Conservation (phyloP, 2,113 vertebrate genomes). For the Cranoglanis bouderius region DNA sequence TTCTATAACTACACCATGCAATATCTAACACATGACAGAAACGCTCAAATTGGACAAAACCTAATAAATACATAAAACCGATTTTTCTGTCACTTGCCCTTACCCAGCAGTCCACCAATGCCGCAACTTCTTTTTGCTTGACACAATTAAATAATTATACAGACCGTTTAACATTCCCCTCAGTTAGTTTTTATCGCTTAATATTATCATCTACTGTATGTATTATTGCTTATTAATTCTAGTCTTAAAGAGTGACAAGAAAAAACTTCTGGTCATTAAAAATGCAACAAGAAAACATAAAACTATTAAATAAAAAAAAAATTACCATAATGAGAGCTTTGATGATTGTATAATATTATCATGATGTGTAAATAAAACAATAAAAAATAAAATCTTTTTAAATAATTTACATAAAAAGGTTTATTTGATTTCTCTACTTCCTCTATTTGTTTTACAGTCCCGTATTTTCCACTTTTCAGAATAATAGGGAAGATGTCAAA, state of each 20-base stretch:
- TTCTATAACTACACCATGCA: not conserved
- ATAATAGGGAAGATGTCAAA: not conserved
- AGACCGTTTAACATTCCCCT: not conserved
- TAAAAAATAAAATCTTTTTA: not conserved
- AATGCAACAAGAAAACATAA: not conserved
- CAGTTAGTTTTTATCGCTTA: not conserved
- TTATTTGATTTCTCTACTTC: not conserved
- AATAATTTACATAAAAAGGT: not conserved
- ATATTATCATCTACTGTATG: not conserved
- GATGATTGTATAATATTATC: not conserved
- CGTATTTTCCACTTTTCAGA: not conserved
- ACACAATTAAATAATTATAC: not conserved
- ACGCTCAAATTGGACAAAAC: not conserved
- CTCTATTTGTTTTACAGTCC: not conserved
- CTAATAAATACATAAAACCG: constrained; percentile 5
- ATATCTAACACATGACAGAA: not conserved
- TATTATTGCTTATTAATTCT: not conserved
- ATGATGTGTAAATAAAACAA: not conserved
- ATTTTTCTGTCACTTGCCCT: constrained; percentile 11
- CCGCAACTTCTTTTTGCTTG: not conserved
- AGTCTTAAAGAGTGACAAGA: not conserved
- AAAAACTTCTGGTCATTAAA: not conserved
- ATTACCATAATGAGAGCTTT: not conserved
- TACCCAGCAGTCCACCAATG: not conserved
- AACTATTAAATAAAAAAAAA: not conserved